Base-by-base conservation (phyloP, 2,888 invertebrate species). In the Brassicogethes aeneus region DNA sequence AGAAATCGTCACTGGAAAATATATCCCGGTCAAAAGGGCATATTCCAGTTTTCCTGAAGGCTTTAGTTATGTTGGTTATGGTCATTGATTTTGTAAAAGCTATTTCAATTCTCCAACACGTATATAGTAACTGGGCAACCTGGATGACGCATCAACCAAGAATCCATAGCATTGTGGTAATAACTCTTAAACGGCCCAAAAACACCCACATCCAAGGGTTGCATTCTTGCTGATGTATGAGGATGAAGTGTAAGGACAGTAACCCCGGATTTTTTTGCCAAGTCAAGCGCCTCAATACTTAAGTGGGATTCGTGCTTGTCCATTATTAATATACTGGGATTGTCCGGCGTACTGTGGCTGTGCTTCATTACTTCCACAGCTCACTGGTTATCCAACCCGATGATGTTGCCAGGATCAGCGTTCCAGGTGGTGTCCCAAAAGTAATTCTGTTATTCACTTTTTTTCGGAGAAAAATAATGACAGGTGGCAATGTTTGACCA, bases 141-240 rank as follows among this genome's bases (percentile, higher is more conserved):
- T 7, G 64, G 65, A 52, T 68, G 52, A 43, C 50, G 44, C 46
- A 64, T 44, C 50, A 64, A 42, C 60, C 61, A 64, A 14, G 53
- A 52, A 46, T 64, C 59, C 17, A 58, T 49, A 13, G 59, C 57
- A 15, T 51, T 47, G 40, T 54, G 51, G 41, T 55, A 58, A 44
- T 42, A 50, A 16, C 46, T 51, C 35, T 68, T 68, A 34, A 69
- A 61, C 10, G 64, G 66, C 3, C 60, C 62, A 48, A 56, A 61
- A 2, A 66, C 52, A n/a, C 60, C 56, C 7, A 64, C 56, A 47
- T 68, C 64, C 12, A 68, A 48, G 10, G 66, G 66, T 52, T 69
- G 68, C 37, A 69, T 34, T 46, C 63, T 65, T 34, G 60, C 64
- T 2, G 62, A 54, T 41, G 61, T 59, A 48, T 68, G 64, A 12